phyloP scores from a whole-genome alignment of 2,113 vertebrate species.

The Periophthalmodon schlosseri region DNA sequence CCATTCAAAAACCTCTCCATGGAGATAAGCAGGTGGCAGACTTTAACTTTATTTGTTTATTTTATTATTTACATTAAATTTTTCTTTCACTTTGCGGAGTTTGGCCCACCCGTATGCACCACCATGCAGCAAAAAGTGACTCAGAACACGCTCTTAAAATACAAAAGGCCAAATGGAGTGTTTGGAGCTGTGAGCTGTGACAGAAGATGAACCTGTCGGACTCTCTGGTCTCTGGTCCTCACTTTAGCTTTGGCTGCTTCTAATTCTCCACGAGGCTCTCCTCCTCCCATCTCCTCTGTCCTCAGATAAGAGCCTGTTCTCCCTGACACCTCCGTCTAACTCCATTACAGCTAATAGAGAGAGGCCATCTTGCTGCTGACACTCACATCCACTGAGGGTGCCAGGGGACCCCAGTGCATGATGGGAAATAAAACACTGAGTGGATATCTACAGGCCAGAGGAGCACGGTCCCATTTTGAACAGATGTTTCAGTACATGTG shows the following conservation, averaged over 20 bases:
- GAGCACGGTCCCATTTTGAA: neutral
- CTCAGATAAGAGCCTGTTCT: constrained; percentile 49
- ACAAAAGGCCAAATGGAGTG: neutral
- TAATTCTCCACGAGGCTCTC: neutral
- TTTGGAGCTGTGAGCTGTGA: neutral
- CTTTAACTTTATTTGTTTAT: neutral
- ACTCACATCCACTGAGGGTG: constrained; percentile 25
- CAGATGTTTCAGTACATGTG: constrained; percentile 12
- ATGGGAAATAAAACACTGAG: constrained; percentile 25
- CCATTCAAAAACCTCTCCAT: too few species aligned
- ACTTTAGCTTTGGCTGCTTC: constrained; percentile 8
- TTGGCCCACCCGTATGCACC: neutral
- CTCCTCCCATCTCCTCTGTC: constrained; percentile 20
- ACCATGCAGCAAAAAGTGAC: neutral
- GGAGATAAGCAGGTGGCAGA: too few species aligned
- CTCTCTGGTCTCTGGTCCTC: constrained; percentile 16
- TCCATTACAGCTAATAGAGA: constrained; percentile 66
- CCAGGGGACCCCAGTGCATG: constrained; percentile 19
- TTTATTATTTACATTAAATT: neutral
- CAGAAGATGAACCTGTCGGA: constrained; percentile 36
- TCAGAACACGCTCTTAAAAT: neutral
- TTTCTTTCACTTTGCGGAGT: neutral
- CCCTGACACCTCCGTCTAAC: constrained; percentile 57
- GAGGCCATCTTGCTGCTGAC: constrained; percentile 41
- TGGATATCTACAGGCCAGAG: constrained; percentile 10